phyloP scores from a whole-genome alignment of 1,140 invertebrate species.

The Brachionus angularis region DNA sequence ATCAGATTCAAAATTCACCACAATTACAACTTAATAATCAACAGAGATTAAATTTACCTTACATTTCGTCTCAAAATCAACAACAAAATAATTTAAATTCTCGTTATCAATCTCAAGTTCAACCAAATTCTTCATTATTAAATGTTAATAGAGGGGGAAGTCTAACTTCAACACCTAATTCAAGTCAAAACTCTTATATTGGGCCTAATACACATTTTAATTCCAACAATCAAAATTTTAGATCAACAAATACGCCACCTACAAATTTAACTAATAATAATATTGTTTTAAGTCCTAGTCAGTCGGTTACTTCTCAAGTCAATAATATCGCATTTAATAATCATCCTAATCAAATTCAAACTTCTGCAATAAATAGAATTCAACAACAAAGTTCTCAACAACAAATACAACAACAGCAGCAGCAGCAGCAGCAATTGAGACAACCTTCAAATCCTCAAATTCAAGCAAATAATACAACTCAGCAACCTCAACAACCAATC shows the following conservation, averaged over 20 bases:
- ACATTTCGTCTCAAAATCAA: too few relatives aligned
- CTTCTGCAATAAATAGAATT: neutral
- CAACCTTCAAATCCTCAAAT: neutral
- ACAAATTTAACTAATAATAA: neutral
- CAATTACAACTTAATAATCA: too few relatives aligned
- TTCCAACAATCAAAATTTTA: slow-evolving; percentile 6
- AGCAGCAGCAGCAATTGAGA: neutral
- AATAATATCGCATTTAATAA: neutral
- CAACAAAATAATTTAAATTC: too few relatives aligned
- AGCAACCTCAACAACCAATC: neutral
- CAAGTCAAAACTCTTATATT: neutral
- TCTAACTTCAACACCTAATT: neutral
- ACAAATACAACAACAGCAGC: neutral
- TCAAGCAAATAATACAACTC: slow-evolving; percentile 15
- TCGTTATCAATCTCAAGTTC: too few relatives aligned
- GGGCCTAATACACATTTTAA: neutral
- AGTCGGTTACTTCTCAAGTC: neutral
- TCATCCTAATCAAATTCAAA: too few relatives aligned
- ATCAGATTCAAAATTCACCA: too few relatives aligned
- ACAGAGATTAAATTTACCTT: too few relatives aligned
- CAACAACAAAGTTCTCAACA: neutral
- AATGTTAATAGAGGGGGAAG: too few relatives aligned
- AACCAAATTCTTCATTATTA: too few relatives aligned
- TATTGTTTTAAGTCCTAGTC: slow-evolving; percentile 15
- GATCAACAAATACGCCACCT: slow-evolving; percentile 25